Evolutionary conservation across 2,797 vertebrate genomes (phyloP).

Genomic region (Lutjanus argentimaculatus): DNA sequence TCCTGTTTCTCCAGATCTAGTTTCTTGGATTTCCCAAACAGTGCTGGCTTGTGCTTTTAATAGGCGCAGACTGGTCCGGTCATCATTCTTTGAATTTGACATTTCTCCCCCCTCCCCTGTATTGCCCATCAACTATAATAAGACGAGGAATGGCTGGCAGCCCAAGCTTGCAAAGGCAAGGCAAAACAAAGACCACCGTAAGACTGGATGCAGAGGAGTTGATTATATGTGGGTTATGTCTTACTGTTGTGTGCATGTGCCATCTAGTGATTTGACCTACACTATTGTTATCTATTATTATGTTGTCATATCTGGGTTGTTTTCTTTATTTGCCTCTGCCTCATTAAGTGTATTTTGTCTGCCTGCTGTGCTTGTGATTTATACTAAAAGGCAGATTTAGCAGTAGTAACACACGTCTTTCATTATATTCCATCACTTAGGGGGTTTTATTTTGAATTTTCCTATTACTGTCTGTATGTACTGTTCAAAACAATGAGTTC

Average conservation of each 20-base stretch:
- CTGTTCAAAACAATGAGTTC: conserved; percentile 48
- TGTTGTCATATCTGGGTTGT: conserved; percentile 9
- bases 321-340: conserved; percentile 14
- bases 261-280: conserved; percentile 32
- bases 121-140: conserved; percentile 85
- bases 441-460: conserved; percentile 27
- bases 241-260: conserved; percentile 26
- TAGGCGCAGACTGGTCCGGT: conserved; percentile 83
- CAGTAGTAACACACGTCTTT: conserved; percentile 22
- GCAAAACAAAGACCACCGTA: conserved; percentile 76
- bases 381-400: conserved; percentile 3
- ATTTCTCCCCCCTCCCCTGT: conserved; percentile 54
- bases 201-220: conserved; percentile 47
- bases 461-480: conserved; percentile 46
- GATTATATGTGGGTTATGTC: conserved; percentile 16
- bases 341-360: conserved; percentile 36
- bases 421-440: conserved; percentile 9
- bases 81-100: conserved; percentile 87
- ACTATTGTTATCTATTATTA: conserved; percentile 29
- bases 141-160: conserved; percentile 84
- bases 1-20: conserved; percentile 78
- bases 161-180: conserved; percentile 70
- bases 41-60: conserved; percentile 82
- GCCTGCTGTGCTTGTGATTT: conserved; percentile 12
- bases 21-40: conserved; percentile 84